Evolutionary conservation across 2,113 vertebrate genomes (phyloP), one percentile per base, ranked within the genome.

Genomic region (Columbina picui): DNA sequence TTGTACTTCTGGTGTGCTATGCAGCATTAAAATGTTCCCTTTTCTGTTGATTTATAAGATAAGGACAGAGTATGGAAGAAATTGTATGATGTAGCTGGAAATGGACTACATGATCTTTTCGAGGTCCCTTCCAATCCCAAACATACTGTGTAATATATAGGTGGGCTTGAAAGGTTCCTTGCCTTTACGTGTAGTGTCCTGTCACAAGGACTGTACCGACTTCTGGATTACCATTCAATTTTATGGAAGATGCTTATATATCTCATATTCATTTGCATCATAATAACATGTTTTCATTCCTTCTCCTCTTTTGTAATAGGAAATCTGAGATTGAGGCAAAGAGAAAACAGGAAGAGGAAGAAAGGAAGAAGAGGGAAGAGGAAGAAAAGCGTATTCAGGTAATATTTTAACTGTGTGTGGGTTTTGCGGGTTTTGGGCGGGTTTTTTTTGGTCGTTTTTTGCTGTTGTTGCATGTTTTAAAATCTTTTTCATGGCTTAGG

Each of bases 311-410:
- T 69, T 70, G 27, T 34, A 36, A 57, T 96, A 99, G 99, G 97
- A 99, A 99, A 98, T 97, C 98, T 36, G 99, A 99, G 97, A 99
- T 99, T 97, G 99, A 99, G 96, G 93, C 98, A 92, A 99, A 99
- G 97, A 98, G 99, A 96, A 99, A 98, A 95, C 99, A 98, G 77
- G 99, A 98, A 71, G 99, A 99, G 75, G 99, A 99, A 95, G 98
- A 99, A 93, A 98, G 99, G 95, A 99, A 99, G 98, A 99, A 97
- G 97, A 98, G 98, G 70, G 99, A 99, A 97, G 98, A 99, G 52
- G 99, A 99, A 94, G 99, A 99, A 96, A 98, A 96, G 63, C 98
- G 96, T 81, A 97, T 99, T 70, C 99, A 99, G 98, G 99, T 99
- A 52, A 38, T 83, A 22, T 76, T 38, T 55, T 67, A 55, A 13